These are phyloP conservation scores for Echinarachnius parma DNA, from an alignment of 53 echinoderm and acorn worm genomes.

Conservation along the genomic window DNA sequence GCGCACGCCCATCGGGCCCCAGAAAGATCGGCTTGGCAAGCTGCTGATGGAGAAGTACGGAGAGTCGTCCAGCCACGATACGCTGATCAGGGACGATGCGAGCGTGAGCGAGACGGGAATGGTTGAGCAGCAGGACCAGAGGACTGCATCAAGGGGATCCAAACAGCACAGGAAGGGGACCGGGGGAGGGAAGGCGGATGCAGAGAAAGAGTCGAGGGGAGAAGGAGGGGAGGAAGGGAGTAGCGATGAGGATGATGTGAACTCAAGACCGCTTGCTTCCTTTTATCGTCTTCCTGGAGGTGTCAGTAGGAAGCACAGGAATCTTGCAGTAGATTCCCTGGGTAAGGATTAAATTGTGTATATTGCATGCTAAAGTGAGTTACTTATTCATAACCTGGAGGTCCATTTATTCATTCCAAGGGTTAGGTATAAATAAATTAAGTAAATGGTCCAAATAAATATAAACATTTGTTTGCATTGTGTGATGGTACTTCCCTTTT, in stretches of 20 bases:
- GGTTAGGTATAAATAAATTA: too few species aligned
- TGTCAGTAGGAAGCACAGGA: constrained; percentile 61
- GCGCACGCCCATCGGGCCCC: constrained; percentile 71
- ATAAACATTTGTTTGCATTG: too few species aligned
- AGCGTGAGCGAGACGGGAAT: constrained; percentile 79
- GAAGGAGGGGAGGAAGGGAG: constrained; percentile 27
- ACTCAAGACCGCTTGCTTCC: constrained; percentile 72
- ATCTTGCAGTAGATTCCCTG: constrained; percentile 69
- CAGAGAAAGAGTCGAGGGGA: not conserved
- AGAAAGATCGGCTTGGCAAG: constrained; percentile 76
- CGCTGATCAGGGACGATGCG: constrained; percentile 82
- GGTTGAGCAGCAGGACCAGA: constrained; percentile 41
- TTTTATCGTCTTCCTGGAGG: constrained; percentile 90
- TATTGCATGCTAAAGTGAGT: too few species aligned
- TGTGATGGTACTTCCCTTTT: too few species aligned
- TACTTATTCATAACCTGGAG: too few species aligned
- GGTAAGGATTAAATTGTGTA: constrained; percentile 68
- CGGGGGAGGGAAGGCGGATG: not conserved
- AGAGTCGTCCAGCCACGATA: constrained; percentile 61
- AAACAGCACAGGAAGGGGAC: constrained; percentile 33
- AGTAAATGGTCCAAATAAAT: too few species aligned
- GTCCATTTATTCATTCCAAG: too few species aligned
- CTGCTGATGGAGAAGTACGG: constrained; percentile 77
- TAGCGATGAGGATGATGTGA: constrained; percentile 55
- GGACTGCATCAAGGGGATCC: constrained; percentile 27